Percentiles rank a stretch among this genome's conserved stretches.
These are phyloP conservation scores for Bradynema listronoti DNA, from an alignment of 1,140 invertebrate genomes.

Conservation along the genomic window DNA sequence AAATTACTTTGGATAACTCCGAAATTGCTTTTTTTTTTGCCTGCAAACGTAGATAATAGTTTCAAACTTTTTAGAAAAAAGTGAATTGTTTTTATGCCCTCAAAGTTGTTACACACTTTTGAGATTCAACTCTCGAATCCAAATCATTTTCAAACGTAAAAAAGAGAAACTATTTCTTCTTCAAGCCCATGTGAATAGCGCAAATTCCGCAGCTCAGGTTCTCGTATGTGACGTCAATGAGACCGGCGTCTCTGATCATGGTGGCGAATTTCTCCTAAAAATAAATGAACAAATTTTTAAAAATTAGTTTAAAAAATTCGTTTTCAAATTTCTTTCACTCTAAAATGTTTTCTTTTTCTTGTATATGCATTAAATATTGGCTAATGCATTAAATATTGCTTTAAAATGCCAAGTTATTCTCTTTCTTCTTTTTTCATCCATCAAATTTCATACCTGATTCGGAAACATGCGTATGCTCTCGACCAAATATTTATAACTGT, in stretches of 20 bases:
- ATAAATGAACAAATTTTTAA: background rate
- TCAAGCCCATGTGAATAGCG: constrained; percentile 62
- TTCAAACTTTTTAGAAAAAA: constrained; percentile 4
- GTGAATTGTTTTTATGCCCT: constrained; percentile 2
- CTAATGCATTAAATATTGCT: too few species aligned
- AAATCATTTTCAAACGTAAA: constrained; percentile 21
- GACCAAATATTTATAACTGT: constrained; percentile 93
- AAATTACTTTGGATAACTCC: background rate
- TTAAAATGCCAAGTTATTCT: too few species aligned
- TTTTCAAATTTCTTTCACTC: too few species aligned
- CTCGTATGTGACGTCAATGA: constrained; percentile 60
- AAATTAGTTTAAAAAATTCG: background rate
- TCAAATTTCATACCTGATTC: constrained; percentile 70
- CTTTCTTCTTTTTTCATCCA: too few species aligned
- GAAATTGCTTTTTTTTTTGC: constrained; percentile 1
- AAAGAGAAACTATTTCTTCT: constrained; percentile 49
- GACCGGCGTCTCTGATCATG: constrained; percentile 60
- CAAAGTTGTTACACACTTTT: background rate
- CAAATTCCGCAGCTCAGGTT: constrained; percentile 62
- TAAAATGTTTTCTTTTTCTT: too few species aligned
- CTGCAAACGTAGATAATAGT: background rate
- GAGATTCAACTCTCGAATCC: background rate
- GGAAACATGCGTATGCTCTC: constrained; percentile 96
- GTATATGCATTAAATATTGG: too few species aligned
- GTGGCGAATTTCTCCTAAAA: constrained; percentile 60